These are phyloP conservation scores for Premnoplex brunnescens DNA, from an alignment of 2,797 vertebrate species.

Conservation along the genomic window DNA sequence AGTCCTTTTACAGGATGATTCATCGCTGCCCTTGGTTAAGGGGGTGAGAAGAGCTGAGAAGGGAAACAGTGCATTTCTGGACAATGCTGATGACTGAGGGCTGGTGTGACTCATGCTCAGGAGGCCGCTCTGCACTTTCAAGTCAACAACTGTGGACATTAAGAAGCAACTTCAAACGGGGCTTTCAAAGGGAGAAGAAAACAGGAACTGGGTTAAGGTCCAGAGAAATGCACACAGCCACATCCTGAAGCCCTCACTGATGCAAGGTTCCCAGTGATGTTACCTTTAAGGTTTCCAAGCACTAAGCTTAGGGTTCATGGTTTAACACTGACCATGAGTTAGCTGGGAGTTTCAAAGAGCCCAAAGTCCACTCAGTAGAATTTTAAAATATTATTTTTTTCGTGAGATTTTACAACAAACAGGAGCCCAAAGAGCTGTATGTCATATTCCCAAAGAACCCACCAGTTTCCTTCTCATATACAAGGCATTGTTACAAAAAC, in stretches of 20 bases:
- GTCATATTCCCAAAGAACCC: background rate
- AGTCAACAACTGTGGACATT: conserved; percentile 8
- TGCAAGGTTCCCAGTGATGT: background rate
- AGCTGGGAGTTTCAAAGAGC: background rate
- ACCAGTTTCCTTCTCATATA: background rate
- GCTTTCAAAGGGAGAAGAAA: conserved; percentile 28
- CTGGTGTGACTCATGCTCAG: conserved; percentile 37
- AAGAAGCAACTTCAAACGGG: conserved; percentile 17
- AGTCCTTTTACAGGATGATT: conserved; percentile 24
- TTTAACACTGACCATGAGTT: background rate
- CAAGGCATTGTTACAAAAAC: background rate
- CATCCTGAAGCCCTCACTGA: background rate
- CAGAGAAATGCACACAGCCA: background rate
- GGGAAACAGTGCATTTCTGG: conserved; percentile 37
- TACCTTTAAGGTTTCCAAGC: background rate
- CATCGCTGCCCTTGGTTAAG: conserved; percentile 23
- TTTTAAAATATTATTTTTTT: background rate
- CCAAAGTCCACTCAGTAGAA: background rate
- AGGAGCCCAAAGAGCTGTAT: background rate
- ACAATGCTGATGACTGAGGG: conserved; percentile 41
- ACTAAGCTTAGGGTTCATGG: background rate
- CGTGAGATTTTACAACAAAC: background rate
- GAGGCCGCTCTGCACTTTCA: conserved; percentile 2
- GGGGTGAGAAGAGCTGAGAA: conserved; percentile 20
- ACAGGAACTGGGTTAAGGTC: background rate